Conservation (phyloP, 2,888 invertebrate species). For the Papilio elwesi region DNA sequence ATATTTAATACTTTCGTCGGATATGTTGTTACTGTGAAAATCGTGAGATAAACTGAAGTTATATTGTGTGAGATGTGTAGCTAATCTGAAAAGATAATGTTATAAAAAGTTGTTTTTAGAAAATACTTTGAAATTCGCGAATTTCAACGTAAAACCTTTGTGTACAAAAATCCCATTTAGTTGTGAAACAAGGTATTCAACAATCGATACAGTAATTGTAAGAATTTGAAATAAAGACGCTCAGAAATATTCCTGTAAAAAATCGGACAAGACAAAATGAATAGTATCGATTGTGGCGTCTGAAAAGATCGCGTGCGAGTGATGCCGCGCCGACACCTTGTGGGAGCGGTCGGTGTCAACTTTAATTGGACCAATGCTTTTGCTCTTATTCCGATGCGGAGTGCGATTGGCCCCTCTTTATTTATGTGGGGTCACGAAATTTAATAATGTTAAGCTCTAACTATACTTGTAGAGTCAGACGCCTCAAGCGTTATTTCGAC, state of each 20-base stretch:
- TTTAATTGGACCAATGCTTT: constrained; percentile 80
- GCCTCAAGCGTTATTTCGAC: constrained; percentile 10
- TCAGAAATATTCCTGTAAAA: constrained; percentile 63
- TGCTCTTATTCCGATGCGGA: constrained; percentile 70
- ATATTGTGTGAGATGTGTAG: too few species aligned
- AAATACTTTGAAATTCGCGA: too few species aligned
- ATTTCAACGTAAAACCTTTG: too few species aligned
- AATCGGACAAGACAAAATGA: constrained; percentile 76
- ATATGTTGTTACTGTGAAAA: too few species aligned
- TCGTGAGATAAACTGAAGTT: too few species aligned
- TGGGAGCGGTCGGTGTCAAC: constrained; percentile 78
- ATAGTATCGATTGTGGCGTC: constrained; percentile 77
- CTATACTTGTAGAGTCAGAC: neutral
- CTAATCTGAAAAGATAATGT: too few species aligned
- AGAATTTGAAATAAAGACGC: constrained; percentile 55
- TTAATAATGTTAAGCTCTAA: constrained; percentile 45
- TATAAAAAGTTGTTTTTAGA: too few species aligned
- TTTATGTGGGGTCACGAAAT: constrained; percentile 76
- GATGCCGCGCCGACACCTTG: constrained; percentile 71
- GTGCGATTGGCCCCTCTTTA: constrained; percentile 68
- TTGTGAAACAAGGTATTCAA: too few species aligned
- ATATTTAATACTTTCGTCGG: too few species aligned
- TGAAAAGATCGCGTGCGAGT: constrained; percentile 79
- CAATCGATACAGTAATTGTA: neutral
- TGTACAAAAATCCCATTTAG: too few species aligned